Evolutionary conservation across 2,797 vertebrate genomes (phyloP), one percentile per base, ranked within the genome.

Genomic region (Hipposideros larvatus): DNA sequence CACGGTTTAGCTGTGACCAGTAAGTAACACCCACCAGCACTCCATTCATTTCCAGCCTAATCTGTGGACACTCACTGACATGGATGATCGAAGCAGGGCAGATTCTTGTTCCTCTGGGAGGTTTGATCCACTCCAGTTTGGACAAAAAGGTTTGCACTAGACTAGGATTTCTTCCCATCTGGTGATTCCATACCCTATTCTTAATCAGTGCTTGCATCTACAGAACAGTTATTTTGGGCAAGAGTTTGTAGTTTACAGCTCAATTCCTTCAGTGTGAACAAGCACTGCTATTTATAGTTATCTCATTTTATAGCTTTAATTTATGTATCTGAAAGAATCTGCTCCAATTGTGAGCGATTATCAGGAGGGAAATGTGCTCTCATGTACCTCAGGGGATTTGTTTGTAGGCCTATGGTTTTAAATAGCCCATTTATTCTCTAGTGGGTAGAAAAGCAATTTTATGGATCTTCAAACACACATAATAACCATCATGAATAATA

Each of bases 281-380:
- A 74, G 95, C 78, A 53, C 57, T 57, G 31, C 70, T 97, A 97
- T 98, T 97, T 96, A 95, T 97, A 97, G 95, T 31, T 68, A 68
- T 43, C 85, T 96, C 83, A 51, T 95, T 96, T 95, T 94, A 78
- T 89, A 95, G 82, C 92, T 96, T 96, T 96, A 95, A 95, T 97
- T 97, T 97, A 92, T 97, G 96, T 97, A 94, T 97, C 97, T 97
- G 93, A 95, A 91, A 97, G 93, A 96, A 94, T 92, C 96, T 94
- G 74, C 88, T 96, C 74, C 96, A 97, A 98, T 97, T 89, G 86
- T 94, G 94, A 94, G 90, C 1, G 68, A 96, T 96, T 91, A 92
- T 90, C 90, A 84, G 78, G 71, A 97, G 79, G 74, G 48, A 96
- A 91, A 90, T 91, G 61, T 95, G 63, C 34, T 96, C 75, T 94